Conservation (phyloP, 1,140 invertebrate genomes). For the Panulirus ornatus region DNA sequence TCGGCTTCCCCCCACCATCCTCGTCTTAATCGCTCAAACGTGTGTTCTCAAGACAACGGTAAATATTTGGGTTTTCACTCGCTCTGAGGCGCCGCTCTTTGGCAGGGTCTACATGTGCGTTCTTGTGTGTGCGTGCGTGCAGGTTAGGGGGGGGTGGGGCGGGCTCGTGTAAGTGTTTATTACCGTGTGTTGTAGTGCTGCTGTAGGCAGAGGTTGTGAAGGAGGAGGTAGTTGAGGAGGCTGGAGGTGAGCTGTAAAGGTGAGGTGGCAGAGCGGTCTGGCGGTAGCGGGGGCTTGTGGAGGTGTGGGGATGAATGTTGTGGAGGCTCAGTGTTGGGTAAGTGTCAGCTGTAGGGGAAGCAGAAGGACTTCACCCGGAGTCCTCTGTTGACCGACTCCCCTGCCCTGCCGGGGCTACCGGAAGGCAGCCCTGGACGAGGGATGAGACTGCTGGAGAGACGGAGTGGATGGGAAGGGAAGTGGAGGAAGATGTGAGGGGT, state of each 20-base stretch:
- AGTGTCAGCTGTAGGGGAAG: background rate
- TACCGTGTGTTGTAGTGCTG: background rate
- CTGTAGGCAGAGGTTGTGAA: background rate
- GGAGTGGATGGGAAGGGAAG: background rate
- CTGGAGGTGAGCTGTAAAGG: background rate
- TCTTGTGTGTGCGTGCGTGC: background rate
- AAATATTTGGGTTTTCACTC: constrained; percentile 65
- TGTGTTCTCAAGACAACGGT: constrained; percentile 45
- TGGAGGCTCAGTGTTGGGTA: no score
- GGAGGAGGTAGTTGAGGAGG: background rate
- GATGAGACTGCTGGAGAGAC: background rate
- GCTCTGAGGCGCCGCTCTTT: background rate
- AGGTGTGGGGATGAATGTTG: background rate
- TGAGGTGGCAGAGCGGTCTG: background rate
- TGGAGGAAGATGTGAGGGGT: background rate
- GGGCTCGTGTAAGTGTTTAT: background rate
- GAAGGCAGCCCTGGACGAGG: no score
- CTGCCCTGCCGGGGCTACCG: background rate
- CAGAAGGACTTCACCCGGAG: background rate
- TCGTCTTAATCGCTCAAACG: constrained; percentile 35
- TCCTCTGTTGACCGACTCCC: background rate
- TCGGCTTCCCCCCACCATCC: background rate
- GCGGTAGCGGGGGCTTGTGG: background rate
- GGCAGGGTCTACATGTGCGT: background rate
- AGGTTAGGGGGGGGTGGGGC: background rate